A percentile compares a stretch with the other conserved stretches of the same genome.
Evolutionary conservation across 2,797 vertebrate species (phyloP).

Genomic region (Pseudocheirus occidentalis): DNA sequence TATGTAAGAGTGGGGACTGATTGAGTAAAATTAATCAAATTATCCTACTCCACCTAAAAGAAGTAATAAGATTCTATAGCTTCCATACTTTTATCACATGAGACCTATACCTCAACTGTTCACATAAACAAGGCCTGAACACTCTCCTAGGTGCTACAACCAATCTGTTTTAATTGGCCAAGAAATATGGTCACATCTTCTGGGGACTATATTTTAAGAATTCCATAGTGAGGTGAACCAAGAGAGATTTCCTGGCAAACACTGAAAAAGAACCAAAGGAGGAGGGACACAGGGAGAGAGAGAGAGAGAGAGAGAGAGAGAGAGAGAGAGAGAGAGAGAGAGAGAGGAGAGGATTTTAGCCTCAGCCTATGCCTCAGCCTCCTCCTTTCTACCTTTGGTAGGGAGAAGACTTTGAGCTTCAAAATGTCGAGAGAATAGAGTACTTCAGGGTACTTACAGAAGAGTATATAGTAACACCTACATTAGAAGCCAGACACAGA

Average conservation of each 20-base stretch:
- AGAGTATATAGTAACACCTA: neutral
- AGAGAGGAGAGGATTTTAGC: neutral
- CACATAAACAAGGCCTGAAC: neutral
- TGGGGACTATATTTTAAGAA: neutral
- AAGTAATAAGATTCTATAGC: neutral
- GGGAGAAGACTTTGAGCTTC: neutral
- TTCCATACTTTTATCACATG: neutral
- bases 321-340: too few relatives aligned
- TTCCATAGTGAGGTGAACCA: neutral
- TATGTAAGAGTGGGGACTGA: neutral
- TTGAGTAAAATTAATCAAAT: neutral
- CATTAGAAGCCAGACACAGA: neutral
- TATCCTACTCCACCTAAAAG: neutral
- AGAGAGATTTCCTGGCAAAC: neutral
- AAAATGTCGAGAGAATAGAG: neutral
- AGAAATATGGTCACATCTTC: neutral
- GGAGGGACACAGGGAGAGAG: too few relatives aligned
- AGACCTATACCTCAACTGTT: neutral
- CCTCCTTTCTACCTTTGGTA: neutral
- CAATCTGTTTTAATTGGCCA: neutral
- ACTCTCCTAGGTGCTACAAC: neutral
- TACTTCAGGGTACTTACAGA: neutral
- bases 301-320: too few relatives aligned
- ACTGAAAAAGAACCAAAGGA: neutral
- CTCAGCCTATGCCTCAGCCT: neutral